Percentiles rank a stretch among this genome's conserved stretches.
Evolutionary conservation across 2,113 vertebrate species (phyloP).

Genomic region (Siphamia tubifer): DNA sequence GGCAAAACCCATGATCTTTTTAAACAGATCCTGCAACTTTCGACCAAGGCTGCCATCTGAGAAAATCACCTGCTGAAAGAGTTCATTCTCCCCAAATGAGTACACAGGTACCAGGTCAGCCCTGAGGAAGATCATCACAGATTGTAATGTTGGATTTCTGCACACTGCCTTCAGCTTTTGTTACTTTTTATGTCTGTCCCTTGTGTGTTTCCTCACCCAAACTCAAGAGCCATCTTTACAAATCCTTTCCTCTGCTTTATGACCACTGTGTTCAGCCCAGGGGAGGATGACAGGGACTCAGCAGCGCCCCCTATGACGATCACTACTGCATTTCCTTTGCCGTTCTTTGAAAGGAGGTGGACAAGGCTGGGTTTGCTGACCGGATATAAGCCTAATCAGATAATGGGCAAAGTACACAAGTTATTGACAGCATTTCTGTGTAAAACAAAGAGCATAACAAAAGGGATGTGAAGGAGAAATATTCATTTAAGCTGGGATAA

Average conservation of each 20-base stretch:
- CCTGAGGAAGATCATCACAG: constrained; percentile 49
- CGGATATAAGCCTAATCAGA: constrained; percentile 69
- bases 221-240: constrained; percentile 79
- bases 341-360: constrained; percentile 73
- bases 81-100: constrained; percentile 85
- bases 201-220: constrained; percentile 73
- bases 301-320: constrained; percentile 83
- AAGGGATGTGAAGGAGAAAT: neutral
- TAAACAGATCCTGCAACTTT: constrained; percentile 76
- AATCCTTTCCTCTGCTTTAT: constrained; percentile 81
- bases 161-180: neutral
- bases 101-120: constrained; percentile 84
- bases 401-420: neutral
- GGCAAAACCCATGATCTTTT: constrained; percentile 75
- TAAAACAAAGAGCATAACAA: neutral
- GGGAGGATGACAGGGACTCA: constrained; percentile 72
- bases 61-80: constrained; percentile 78
- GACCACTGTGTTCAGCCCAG: constrained; percentile 71
- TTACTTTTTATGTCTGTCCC: neutral
- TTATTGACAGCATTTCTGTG: neutral
- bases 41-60: constrained; percentile 63
- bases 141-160: neutral
- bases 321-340: constrained; percentile 79
- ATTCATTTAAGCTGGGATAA: too few relatives aligned
- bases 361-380: constrained; percentile 77